Evolutionary conservation across 2,113 vertebrate species (phyloP).

Genomic region (Tretioscincus oriximinensis): DNA sequence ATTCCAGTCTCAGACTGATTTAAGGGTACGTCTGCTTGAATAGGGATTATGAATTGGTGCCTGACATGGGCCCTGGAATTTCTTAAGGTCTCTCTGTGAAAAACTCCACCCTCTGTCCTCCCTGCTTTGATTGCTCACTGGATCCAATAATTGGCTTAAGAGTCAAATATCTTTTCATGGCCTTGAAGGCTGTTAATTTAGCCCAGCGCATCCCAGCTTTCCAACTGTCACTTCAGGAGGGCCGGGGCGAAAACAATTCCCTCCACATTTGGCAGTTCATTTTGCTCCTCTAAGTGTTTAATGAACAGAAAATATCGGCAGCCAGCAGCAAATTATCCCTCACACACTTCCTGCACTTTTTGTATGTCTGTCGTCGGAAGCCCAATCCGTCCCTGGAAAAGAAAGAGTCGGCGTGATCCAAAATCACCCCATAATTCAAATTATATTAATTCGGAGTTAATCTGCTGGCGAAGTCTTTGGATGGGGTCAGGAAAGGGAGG

Average conservation of each 20-base stretch:
- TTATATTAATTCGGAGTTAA: not conserved
- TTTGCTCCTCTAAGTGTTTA: not conserved
- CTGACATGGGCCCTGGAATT: no score
- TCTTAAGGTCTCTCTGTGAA: no score
- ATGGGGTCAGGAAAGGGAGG: no score
- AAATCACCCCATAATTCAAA: not conserved
- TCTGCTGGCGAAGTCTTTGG: no score
- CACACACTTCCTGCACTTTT: not conserved
- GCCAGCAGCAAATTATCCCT: slow-evolving; percentile 2
- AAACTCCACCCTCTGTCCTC: not conserved
- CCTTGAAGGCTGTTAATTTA: slow-evolving; percentile 1
- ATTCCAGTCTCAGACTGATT: no score
- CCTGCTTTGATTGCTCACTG: not conserved
- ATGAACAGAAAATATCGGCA: slow-evolving; percentile 6
- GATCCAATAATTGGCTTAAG: not conserved
- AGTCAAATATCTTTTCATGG: not conserved
- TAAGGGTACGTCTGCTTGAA: no score
- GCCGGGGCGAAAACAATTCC: not conserved
- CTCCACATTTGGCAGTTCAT: not conserved
- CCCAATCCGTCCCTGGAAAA: not conserved
- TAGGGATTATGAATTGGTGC: no score
- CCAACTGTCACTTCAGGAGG: not conserved
- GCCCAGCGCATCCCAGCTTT: not conserved
- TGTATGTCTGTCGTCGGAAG: not conserved
- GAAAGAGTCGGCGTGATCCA: not conserved